Evolutionary conservation across 2,113 vertebrate species (phyloP).

Genomic region (Halcyon senegalensis): DNA sequence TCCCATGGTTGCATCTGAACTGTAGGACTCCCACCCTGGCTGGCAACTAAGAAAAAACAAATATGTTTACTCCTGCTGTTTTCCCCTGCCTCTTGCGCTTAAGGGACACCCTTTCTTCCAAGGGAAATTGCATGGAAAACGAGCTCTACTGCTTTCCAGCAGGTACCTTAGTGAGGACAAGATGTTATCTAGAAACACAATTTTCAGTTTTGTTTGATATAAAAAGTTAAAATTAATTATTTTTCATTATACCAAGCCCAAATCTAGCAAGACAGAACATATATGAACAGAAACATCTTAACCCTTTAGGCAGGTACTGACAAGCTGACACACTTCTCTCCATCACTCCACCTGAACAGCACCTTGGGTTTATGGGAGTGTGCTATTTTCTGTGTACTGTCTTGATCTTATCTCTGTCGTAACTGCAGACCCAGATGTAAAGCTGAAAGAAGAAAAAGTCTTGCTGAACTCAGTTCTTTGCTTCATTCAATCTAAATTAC

Average conservation of each 20-base stretch:
- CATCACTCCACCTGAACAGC: background rate
- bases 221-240: background rate
- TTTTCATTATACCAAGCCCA: background rate
- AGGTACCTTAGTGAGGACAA: background rate
- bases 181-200: background rate
- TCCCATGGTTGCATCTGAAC: background rate
- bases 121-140: background rate
- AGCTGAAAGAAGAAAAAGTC: background rate
- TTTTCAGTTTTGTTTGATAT: background rate
- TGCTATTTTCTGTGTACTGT: background rate
- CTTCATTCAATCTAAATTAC: background rate
- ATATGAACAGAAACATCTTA: background rate
- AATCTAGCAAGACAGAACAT: background rate
- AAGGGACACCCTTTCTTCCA: background rate
- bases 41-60: background rate
- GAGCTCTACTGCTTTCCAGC: background rate
- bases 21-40: background rate
- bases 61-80: background rate
- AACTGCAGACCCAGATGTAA: background rate
- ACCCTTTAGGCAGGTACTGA: background rate
- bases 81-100: background rate
- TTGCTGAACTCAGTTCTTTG: background rate
- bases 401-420: fast-evolving
- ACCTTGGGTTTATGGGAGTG: background rate
- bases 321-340: background rate